Evolutionary conservation across 2,888 invertebrate species (phyloP).

Genomic region (Agonopterix heracliana): DNA sequence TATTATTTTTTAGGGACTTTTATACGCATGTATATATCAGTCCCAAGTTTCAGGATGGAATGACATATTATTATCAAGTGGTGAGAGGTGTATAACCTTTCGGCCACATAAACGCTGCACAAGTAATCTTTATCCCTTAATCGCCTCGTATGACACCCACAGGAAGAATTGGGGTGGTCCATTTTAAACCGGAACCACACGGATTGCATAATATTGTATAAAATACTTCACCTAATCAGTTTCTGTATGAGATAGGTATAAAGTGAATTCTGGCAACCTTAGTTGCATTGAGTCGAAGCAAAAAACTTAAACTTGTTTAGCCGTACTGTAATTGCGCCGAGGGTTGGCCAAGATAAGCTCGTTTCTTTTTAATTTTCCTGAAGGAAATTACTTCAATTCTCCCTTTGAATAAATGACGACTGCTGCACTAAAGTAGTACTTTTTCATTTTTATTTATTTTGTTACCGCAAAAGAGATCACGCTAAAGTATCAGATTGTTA

Average conservation of each 20-base stretch:
- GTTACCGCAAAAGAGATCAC: constrained; percentile 35
- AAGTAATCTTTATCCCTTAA: too few species aligned
- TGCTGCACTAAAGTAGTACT: constrained; percentile 42
- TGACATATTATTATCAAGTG: too few species aligned
- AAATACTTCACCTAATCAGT: too few species aligned
- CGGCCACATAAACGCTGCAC: too few species aligned
- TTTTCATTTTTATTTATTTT: constrained; percentile 32
- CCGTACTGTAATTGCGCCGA: constrained; percentile 46
- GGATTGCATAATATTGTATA: too few species aligned
- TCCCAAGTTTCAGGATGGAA: too few species aligned
- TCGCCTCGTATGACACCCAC: too few species aligned
- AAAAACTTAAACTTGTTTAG: constrained; percentile 38
- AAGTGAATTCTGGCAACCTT: background rate
- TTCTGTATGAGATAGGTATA: background rate
- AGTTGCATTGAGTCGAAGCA: background rate
- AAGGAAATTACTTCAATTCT: constrained; percentile 61
- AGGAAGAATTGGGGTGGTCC: too few species aligned
- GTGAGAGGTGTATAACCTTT: too few species aligned
- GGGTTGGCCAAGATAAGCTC: constrained; percentile 54
- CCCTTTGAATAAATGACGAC: constrained; percentile 55
- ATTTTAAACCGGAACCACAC: too few species aligned
- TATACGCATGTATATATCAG: too few species aligned
- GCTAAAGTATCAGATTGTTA: constrained; percentile 29
- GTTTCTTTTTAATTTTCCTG: constrained; percentile 62
- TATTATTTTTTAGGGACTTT: too few species aligned